phyloP scores from a whole-genome alignment of 35 echinoderm and acorn worm species.

The Acanthaster planci region DNA sequence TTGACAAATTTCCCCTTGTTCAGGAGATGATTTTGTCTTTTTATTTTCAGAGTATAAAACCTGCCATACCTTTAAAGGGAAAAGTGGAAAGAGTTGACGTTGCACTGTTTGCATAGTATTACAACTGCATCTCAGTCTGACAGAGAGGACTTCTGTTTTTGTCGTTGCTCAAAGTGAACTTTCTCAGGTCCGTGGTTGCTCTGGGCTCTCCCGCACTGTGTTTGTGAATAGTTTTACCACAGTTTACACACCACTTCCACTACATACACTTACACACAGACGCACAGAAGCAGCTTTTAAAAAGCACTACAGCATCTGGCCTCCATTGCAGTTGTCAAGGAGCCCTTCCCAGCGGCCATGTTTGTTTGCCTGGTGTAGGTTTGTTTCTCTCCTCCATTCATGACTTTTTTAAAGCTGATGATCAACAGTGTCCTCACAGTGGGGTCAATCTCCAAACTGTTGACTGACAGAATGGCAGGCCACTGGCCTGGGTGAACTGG shows the following conservation, averaged over 20 bases:
- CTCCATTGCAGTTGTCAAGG: neutral
- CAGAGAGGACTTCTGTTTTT: too few species aligned
- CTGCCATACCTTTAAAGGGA: too few species aligned
- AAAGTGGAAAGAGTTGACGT: too few species aligned
- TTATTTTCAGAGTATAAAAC: too few species aligned
- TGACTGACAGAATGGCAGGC: constrained; percentile 14
- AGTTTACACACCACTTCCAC: constrained; percentile 18
- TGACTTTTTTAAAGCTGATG: too few species aligned
- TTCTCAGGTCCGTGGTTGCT: neutral
- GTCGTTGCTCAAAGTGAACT: constrained; percentile 20
- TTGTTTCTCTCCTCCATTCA: neutral
- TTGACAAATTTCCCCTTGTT: too few species aligned
- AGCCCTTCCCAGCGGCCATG: constrained; percentile 4
- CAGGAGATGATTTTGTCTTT: too few species aligned
- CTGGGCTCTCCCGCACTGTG: neutral
- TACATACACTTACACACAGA: constrained; percentile 13
- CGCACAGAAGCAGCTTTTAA: neutral
- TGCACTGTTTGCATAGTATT: too few species aligned
- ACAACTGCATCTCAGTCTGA: too few species aligned
- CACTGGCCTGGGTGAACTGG: neutral
- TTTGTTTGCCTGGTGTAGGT: constrained; percentile 4
- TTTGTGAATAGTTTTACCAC: constrained; percentile 14
- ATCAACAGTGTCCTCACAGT: neutral
- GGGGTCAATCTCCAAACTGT: neutral
- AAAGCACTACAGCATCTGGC: neutral